Evolutionary conservation across 2,113 vertebrate genomes (phyloP).

Genomic region (Ginglymostoma cirratum): DNA sequence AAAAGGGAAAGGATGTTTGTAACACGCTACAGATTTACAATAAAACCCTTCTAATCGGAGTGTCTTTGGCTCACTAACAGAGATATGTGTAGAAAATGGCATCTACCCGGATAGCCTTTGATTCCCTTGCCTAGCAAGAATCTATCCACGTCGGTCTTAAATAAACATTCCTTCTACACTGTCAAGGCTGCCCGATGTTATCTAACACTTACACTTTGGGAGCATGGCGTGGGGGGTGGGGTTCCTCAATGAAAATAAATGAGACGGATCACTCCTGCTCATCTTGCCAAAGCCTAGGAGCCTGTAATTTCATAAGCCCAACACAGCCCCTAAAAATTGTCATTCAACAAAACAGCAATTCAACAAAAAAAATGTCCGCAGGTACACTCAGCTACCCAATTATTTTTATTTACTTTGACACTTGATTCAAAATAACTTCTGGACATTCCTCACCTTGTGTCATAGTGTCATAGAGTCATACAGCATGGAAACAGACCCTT

Average conservation of each 20-base stretch:
- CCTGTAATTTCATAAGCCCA: background rate
- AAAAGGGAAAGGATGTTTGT: no score
- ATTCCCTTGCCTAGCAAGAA: no score
- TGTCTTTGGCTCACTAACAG: no score
- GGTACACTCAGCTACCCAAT: background rate
- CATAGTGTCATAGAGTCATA: no score
- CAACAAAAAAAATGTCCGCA: background rate
- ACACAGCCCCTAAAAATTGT: background rate
- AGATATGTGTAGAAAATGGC: no score
- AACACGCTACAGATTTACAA: no score
- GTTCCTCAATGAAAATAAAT: background rate
- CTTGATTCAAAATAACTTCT: background rate
- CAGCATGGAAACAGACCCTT: no score
- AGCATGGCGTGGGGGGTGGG: no score
- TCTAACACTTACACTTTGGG: background rate
- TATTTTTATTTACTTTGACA: background rate
- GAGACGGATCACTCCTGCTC: background rate
- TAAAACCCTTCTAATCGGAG: no score
- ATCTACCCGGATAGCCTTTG: no score
- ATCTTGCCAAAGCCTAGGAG: background rate
- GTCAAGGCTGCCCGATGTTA: background rate
- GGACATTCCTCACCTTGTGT: background rate
- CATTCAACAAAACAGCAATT: background rate
- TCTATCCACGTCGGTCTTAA: no score
- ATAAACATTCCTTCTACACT: background rate